Evolutionary conservation across 2,113 vertebrate species (phyloP).

Genomic region (Sisor rabdophorus): DNA sequence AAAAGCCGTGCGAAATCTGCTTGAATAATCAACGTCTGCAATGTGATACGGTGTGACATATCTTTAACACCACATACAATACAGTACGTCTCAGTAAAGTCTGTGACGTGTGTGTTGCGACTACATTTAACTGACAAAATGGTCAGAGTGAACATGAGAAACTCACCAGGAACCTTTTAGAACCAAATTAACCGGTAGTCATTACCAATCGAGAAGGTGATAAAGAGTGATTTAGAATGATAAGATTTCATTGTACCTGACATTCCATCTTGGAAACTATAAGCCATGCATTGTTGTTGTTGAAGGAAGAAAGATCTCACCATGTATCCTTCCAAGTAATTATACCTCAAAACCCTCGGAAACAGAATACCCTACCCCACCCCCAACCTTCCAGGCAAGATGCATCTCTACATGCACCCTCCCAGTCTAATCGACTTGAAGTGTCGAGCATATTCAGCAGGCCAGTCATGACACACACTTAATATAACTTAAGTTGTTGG

Average conservation of each 20-base stretch:
- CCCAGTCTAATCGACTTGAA: background rate
- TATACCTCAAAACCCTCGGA: background rate
- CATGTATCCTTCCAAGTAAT: background rate
- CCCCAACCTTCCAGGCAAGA: too few species aligned
- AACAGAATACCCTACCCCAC: too few species aligned
- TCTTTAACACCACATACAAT: conserved; percentile 27
- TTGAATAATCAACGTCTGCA: conserved; percentile 16
- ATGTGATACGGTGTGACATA: conserved; percentile 26
- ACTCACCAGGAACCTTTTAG: background rate
- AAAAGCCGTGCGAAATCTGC: conserved; percentile 15
- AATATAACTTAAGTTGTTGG: conserved; percentile 12
- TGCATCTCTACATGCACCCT: background rate
- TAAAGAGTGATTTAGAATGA: background rate
- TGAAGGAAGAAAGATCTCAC: background rate
- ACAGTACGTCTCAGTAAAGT: conserved; percentile 5
- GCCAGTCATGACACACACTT: conserved; percentile 12
- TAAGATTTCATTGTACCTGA: too few species aligned
- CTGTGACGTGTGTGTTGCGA: background rate
- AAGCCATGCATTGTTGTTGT: background rate
- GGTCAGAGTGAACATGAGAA: background rate
- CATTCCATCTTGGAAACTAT: too few species aligned
- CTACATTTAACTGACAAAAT: conserved; percentile 1
- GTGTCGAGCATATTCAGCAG: background rate
- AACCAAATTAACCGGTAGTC: background rate
- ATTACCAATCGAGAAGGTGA: background rate